phyloP scores from a whole-genome alignment of 2,113 vertebrate species.

The Paracanthobrama guichenoti region DNA sequence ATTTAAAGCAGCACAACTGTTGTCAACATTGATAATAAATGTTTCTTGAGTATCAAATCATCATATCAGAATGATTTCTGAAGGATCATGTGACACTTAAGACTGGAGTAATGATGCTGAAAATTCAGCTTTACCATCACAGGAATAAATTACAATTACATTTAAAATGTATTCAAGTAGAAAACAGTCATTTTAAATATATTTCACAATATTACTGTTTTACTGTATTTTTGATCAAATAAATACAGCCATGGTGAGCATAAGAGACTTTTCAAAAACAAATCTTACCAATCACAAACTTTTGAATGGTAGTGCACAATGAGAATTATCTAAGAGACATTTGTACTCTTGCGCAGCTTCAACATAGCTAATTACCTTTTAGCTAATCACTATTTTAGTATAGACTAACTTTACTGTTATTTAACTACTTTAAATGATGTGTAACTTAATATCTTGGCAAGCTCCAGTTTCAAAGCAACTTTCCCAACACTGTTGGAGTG shows the following conservation, averaged over 20 bases:
- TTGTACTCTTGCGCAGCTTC: neutral
- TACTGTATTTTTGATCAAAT: neutral
- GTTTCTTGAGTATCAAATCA: too few species aligned
- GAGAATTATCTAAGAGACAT: neutral
- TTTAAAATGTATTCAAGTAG: too few species aligned
- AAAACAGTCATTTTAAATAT: neutral
- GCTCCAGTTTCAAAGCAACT: neutral
- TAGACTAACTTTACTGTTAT: neutral
- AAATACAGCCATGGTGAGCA: neutral
- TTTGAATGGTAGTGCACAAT: neutral
- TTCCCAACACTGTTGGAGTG: neutral
- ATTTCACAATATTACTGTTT: neutral
- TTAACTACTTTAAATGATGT: slow-evolving; percentile 8
- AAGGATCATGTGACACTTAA: too few species aligned
- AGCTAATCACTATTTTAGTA: neutral
- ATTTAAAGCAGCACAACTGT: too few species aligned
- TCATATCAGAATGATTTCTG: too few species aligned
- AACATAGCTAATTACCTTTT: neutral
- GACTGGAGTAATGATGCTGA: neutral
- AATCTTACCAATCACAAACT: neutral
- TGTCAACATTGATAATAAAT: too few species aligned
- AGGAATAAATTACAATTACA: neutral
- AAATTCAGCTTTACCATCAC: neutral
- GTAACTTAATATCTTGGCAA: neutral
- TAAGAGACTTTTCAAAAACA: neutral